Base-by-base conservation (phyloP, 2,113 vertebrate species). In the Uria lomvia region DNA sequence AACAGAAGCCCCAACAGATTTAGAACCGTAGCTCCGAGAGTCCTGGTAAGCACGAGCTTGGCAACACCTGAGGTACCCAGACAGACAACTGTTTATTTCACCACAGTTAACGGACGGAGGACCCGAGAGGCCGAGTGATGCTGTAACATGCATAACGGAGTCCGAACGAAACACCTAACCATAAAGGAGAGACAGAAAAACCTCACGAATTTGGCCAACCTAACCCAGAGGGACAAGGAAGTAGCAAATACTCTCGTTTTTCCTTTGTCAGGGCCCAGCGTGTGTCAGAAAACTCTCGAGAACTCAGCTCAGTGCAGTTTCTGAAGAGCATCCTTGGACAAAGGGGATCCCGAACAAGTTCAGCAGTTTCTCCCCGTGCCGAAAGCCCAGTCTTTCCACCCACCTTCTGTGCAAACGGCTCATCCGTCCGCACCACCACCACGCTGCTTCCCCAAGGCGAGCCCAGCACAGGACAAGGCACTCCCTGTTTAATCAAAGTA, bases 391-490 rank as follows among this genome's bases (percentile, higher is more conserved):
- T 4, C 45, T 67, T 29, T 17, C 38, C 60, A 26, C 16, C 90
- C 66, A 7, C 29, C 15, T 4, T 3, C 1, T 0, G 12, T 24
- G 58, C 17, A 45, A 38, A 75, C 0, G 77, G 77, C 77, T 66
- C 72, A 2, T 1, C 92, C 14, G 30, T 5, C 50, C 63, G 92
- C 81, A 30, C 0, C 15, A 2, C 23, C 78, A 21, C 52, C 50
- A 0, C 10, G n/a, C 68, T 1, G 52, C 83, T 13, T 7, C 6
- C 91, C 94, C 15, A 20, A 9, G 5, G 32, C 0, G 36, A 93
- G 91, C 79, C 93, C 88, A 34, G 92, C 74, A 12, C 85, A 8
- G 95, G 47, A 60, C 95, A 95, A 97, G 96, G 97, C 95, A 96
- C 95, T 94, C 96, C 92, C 97, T 91, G 97, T 78, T 90, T 49